Evolutionary conservation across 2,113 vertebrate genomes (phyloP).

Genomic region (Fregata magnificens): DNA sequence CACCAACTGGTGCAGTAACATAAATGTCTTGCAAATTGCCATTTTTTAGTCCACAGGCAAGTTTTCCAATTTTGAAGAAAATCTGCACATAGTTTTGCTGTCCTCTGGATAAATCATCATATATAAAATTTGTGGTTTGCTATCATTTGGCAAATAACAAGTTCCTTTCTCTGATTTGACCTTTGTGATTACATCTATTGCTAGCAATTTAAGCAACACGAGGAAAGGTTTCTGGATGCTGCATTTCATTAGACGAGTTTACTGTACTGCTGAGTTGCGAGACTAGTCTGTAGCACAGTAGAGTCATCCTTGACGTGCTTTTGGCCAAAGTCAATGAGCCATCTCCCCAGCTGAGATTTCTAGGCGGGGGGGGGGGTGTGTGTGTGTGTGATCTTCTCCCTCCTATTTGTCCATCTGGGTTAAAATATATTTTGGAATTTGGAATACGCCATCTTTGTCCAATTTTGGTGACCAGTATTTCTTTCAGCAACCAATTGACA

Average conservation of each 20-base stretch:
- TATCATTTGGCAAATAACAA: not conserved
- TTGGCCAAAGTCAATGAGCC: not conserved
- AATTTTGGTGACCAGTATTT: not conserved
- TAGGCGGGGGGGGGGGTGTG: accelerated
- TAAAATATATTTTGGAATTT: not conserved
- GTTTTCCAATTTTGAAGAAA: not conserved
- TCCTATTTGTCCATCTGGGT: not conserved
- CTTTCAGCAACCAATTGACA: not conserved
- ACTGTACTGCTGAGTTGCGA: not conserved
- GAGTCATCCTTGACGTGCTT: not conserved
- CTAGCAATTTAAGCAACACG: not conserved
- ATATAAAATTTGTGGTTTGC: not conserved
- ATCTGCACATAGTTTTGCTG: not conserved
- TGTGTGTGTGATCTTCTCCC: not conserved
- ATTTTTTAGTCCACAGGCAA: not conserved
- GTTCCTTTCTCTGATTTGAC: not conserved
- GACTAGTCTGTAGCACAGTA: accelerated
- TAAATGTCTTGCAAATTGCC: not conserved
- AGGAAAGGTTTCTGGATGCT: not conserved
- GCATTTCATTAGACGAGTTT: not conserved
- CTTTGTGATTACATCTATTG: not conserved
- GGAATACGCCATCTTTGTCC: not conserved
- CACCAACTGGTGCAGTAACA: not conserved
- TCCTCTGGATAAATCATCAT: not conserved
- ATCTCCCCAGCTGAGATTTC: not conserved